These are phyloP conservation scores for Patella depressa DNA, from an alignment of 2,888 invertebrate species.

Conservation along the genomic window DNA sequence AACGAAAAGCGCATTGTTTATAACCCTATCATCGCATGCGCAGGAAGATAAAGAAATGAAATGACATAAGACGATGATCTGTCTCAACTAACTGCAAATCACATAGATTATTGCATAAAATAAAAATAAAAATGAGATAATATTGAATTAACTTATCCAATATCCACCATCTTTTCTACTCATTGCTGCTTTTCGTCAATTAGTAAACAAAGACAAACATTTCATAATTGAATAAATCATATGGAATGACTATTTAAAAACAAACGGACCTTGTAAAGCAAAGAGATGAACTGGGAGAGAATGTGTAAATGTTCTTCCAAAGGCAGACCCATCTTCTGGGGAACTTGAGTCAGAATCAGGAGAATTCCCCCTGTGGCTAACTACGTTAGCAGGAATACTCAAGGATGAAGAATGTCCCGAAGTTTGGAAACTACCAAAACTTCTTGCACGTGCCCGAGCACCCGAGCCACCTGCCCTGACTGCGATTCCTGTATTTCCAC, in stretches of 20 bases:
- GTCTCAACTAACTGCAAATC: too few relatives aligned
- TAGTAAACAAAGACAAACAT: too few relatives aligned
- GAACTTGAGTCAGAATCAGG: conserved; percentile 68
- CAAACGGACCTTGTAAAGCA: conserved; percentile 64
- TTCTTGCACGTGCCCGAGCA: conserved; percentile 59
- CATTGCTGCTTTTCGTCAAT: too few relatives aligned
- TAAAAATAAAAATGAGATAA: too few relatives aligned
- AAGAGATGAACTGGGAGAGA: conserved; percentile 68
- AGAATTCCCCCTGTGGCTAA: conserved; percentile 58
- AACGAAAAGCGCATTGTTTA: too few relatives aligned
- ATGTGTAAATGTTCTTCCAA: conserved; percentile 52
- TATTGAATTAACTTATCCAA: too few relatives aligned
- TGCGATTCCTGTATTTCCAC: conserved; percentile 52
- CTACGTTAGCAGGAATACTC: conserved; percentile 62
- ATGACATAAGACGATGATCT: too few relatives aligned
- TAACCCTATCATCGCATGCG: too few relatives aligned
- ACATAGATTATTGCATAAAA: too few relatives aligned
- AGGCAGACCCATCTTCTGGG: conserved; percentile 62
- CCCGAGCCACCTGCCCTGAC: conserved; percentile 46
- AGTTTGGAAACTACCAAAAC: conserved; percentile 62
- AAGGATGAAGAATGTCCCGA: conserved; percentile 52
- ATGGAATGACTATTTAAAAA: background rate
- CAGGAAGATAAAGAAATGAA: too few relatives aligned
- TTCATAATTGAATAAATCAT: too few relatives aligned
- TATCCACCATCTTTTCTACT: too few relatives aligned